Percentiles rank a stretch among this genome's conserved stretches.
Conservation (phyloP, 2,797 vertebrate genomes). For the Fistularia commersonii region DNA sequence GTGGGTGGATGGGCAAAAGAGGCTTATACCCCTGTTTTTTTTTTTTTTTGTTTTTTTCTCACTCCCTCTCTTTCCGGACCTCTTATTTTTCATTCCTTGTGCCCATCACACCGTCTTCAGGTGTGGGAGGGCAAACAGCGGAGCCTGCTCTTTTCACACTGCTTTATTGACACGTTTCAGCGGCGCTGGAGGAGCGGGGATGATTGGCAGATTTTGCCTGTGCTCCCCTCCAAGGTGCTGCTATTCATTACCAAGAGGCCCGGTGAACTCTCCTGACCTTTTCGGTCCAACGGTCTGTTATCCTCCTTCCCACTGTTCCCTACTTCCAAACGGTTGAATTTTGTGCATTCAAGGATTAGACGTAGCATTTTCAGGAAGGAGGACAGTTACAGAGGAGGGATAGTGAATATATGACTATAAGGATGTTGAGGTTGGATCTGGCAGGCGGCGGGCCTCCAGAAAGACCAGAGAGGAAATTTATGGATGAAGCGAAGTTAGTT, state of each 20-base stretch:
- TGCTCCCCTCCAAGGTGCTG: conserved; percentile 13
- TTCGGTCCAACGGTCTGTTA: conserved; percentile 16
- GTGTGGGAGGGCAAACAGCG: conserved; percentile 51
- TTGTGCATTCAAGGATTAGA: neutral
- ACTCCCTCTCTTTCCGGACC: neutral
- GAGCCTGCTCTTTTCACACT: conserved; percentile 32
- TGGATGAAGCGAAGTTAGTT: no score
- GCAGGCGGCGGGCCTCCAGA: no score
- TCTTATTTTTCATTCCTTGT: neutral
- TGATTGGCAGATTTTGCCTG: conserved; percentile 10
- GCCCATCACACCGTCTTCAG: conserved; percentile 13
- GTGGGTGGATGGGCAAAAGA: neutral
- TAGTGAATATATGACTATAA: no score
- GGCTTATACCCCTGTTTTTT: neutral
- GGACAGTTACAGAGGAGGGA: no score
- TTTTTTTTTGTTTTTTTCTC: no score
- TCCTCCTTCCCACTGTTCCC: conserved; percentile 13
- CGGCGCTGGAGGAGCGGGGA: conserved; percentile 5
- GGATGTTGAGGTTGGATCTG: no score
- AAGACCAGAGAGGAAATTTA: no score
- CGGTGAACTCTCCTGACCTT: conserved; percentile 33
- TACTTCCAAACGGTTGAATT: conserved; percentile 4
- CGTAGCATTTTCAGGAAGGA: no score
- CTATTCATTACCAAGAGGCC: conserved; percentile 18
- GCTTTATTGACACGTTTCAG: conserved; percentile 49